A percentile compares a stretch with the other conserved stretches of the same genome.
Evolutionary conservation across 2,888 invertebrate genomes (phyloP).

Genomic region (Aelia acuminata): DNA sequence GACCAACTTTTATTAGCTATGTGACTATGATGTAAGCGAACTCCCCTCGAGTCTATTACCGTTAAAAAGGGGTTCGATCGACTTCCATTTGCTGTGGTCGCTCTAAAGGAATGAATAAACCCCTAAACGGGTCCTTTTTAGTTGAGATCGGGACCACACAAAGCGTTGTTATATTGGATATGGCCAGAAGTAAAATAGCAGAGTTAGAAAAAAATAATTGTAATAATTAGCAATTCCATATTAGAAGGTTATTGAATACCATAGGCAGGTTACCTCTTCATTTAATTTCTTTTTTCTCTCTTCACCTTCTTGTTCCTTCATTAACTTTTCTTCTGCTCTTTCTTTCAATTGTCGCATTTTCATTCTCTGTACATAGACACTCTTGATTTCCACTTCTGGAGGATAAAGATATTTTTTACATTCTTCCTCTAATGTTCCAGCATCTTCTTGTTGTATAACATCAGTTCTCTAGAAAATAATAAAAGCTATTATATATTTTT

Average conservation of each 20-base stretch:
- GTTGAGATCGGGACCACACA: too few species aligned
- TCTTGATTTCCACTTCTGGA: slow-evolving; percentile 18
- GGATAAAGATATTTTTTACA: slow-evolving; percentile 45
- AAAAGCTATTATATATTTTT: background rate
- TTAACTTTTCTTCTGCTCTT: background rate
- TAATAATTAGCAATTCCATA: too few species aligned
- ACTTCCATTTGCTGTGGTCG: too few species aligned
- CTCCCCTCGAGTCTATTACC: too few species aligned
- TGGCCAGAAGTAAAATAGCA: too few species aligned
- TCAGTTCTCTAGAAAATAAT: slow-evolving; percentile 25
- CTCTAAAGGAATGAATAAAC: too few species aligned
- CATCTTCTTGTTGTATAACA: background rate
- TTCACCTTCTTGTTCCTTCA: background rate
- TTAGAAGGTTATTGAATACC: background rate
- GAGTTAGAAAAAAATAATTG: too few species aligned
- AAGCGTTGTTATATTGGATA: too few species aligned
- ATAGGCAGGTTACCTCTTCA: background rate
- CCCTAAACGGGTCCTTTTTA: too few species aligned
- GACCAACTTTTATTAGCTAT: too few species aligned
- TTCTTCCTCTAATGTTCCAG: slow-evolving; percentile 29
- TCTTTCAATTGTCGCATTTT: background rate
- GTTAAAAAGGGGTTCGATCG: too few species aligned
- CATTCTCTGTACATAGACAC: background rate
- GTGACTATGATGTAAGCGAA: too few species aligned
- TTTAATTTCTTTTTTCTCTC: background rate